Base-by-base conservation (phyloP, 2,797 vertebrate genomes). In the Lacerta viridis region DNA sequence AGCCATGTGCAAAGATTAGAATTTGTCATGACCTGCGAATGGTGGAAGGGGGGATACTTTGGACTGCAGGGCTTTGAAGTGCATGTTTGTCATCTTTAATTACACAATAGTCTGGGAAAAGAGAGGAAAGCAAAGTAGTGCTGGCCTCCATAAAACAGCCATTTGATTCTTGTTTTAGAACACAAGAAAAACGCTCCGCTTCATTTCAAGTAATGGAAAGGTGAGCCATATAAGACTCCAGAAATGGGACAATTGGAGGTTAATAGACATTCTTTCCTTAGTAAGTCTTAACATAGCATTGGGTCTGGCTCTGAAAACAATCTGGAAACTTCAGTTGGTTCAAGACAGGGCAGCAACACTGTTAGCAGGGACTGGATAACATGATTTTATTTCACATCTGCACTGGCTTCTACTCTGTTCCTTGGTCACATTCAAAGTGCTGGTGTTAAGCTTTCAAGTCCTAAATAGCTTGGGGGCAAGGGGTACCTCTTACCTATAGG, bases 181-280 rank as follows among this genome's bases (percentile, higher is more conserved):
- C 41, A 77, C 55, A 84, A 33, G 75, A 87, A 85, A 59, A 5
- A 80, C 11, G 5, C 36, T 10, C 13, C 23, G 18, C 50, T 81
- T 5, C 82, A 7, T 74, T 11, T 91, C 79, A 89, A 88, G 90
- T 8, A 69, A 78, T 36, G 50, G 88, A 89, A 88, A 85, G n/a
- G 74, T 85, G 89, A 84, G 50, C 72, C 68, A 87, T 39, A 29
- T 72, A 87, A 43, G 79, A 50, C 66, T 90, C 41, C 36, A 92
- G 69, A 93, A 91, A 91, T 92, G 86, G 33, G 88, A 15, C 80
- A 85, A 10, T 1, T 50, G 0, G 1, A 1, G 76, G 87, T 90
- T 91, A 84, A 94, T 89, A 88, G 90, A 79, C 77, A 86, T 90
- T 90, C 94, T 91, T 76, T 81, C 83, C 94, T 93, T 85, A 77